Conservation (phyloP, 1,140 invertebrate species). For the Drosophila lowei region DNA sequence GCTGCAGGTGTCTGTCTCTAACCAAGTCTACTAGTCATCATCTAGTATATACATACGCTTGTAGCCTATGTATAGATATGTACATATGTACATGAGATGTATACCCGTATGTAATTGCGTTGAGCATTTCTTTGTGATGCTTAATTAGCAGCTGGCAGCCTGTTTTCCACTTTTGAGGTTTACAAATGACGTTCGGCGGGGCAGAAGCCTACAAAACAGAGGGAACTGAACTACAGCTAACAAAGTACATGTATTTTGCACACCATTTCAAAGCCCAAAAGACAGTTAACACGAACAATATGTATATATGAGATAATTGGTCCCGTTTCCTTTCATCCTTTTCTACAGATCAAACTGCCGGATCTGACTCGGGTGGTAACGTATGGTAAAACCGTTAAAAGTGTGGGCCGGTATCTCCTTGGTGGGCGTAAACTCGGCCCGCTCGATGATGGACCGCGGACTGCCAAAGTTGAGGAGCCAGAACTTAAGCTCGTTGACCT, state of each 20-base stretch:
- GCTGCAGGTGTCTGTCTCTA: constrained; percentile 68
- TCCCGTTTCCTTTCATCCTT: constrained; percentile 8
- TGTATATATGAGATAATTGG: not conserved
- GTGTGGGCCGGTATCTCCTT: constrained; percentile 56
- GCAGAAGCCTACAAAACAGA: not conserved
- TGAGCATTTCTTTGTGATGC: constrained; percentile 57
- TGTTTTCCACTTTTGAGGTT: constrained; percentile 43
- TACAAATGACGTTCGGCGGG: constrained; percentile 39
- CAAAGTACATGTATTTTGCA: not conserved
- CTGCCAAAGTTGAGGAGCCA: constrained; percentile 87
- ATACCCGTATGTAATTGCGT: constrained; percentile 32
- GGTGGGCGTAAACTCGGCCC: constrained; percentile 84
- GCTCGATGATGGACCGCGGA: constrained; percentile 86
- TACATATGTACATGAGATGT: constrained; percentile 1
- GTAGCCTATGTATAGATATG: not conserved
- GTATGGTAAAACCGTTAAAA: constrained; percentile 53
- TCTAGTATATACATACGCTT: constrained; percentile 5
- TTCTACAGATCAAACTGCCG: not conserved
- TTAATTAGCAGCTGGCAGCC: constrained; percentile 69
- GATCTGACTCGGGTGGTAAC: constrained; percentile 14
- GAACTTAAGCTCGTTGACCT: constrained; percentile 86
- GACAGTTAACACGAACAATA: constrained; percentile 2
- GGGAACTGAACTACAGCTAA: not conserved
- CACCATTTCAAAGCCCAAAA: constrained; percentile 14
- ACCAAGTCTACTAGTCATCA: constrained; percentile 28